Base-by-base conservation (phyloP, 2,113 vertebrate species). In the Hemiprocne comata region DNA sequence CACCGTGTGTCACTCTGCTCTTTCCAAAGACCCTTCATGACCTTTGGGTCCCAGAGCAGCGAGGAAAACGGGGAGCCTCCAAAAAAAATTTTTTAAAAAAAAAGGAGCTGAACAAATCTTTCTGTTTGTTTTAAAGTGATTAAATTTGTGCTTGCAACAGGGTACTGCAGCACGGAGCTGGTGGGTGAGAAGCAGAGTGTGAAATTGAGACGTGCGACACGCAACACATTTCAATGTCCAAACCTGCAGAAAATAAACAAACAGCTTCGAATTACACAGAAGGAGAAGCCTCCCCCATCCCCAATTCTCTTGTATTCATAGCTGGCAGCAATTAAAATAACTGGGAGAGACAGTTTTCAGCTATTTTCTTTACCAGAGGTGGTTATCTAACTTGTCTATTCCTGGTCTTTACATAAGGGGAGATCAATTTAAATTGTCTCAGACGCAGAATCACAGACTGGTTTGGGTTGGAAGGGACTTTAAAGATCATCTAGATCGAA, bases 301-400 rank as follows among this genome's bases (percentile, higher is more conserved):
- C 82, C 71, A 91, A 10, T 87, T 90, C 82, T 69, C 92, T 89
- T 93, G 88, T 95, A 90, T 94, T 85, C 94, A n/a, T 78, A 93
- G 40, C 54, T 79, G 90, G 29, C 75, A 87, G 76, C 75, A 79
- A 79, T 66, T 91, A 94, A 94, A 97, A 95, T 94, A 93, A 82
- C 90, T 26, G 46, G 70, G 82, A 94, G 81, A 91, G 55, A 84
- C 78, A 87, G 78, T 75, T 95, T 75, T 23, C 55, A 90, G 92
- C 85, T 78, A 64, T 94, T 87, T 89, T 85, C 90, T 87, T 82
- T 72, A 72, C 94, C 95, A 96, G 95, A 87, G 92, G 96, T 93
- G 74, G 90, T 97, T 96, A 97, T 93, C 96, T 96, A 96, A 97
- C 18, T 33, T 40, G 96, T 34, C 93, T 94, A 89, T 87, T 95